These are phyloP conservation scores for Hemithea aestivaria DNA, from an alignment of 2,888 invertebrate species.

Conservation along the genomic window DNA sequence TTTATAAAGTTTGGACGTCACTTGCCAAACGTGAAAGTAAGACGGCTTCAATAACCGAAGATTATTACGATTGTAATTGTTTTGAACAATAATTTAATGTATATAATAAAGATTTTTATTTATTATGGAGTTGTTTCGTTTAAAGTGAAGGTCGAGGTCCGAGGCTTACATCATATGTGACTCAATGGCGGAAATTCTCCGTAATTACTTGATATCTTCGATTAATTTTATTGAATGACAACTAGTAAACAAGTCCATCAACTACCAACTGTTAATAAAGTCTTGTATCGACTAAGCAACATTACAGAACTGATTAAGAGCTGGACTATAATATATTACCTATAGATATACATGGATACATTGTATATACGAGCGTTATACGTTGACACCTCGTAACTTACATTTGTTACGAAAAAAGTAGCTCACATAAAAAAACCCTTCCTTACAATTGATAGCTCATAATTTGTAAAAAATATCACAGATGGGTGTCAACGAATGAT, in stretches of 20 bases:
- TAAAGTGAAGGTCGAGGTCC: no score
- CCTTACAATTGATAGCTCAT: no score
- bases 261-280: slow-evolving; percentile 3
- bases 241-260: slow-evolving; percentile 4
- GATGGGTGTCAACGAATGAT: no score
- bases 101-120: slow-evolving; percentile 77
- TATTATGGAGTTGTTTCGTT: slow-evolving; percentile 42
- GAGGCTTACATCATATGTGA: slow-evolving; percentile 6
- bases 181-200: slow-evolving; percentile 7
- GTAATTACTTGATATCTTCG: slow-evolving; percentile 2
- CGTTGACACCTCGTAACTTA: no score
- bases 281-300: no score
- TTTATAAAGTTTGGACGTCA: slow-evolving; percentile 50
- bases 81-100: slow-evolving; percentile 73
- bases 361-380: no score
- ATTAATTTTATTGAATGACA: slow-evolving; percentile 3
- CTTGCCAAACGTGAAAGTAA: slow-evolving; percentile 52
- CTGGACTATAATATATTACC: no score
- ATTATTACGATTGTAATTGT: slow-evolving; percentile 61
- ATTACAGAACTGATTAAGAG: no score
- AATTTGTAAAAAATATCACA: no score
- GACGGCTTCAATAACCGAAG: slow-evolving; percentile 74
- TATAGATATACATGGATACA: no score
- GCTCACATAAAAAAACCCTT: no score
- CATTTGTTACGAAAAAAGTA: no score